phyloP scores from a whole-genome alignment of 92 coral and sea anemone species.

The Zoanthus solanderi region DNA sequence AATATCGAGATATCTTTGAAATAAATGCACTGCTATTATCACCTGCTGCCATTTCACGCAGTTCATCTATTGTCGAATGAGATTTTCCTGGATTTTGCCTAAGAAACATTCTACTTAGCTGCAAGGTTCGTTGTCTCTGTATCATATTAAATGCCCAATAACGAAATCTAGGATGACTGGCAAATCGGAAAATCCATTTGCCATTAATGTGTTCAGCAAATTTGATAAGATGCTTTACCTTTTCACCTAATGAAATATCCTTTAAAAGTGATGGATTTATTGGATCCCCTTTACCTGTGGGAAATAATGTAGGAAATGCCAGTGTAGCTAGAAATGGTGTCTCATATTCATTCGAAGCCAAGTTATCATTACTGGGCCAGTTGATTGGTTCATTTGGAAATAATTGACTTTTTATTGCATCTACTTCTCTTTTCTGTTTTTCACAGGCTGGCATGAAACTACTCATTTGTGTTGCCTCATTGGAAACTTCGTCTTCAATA shows the following conservation, averaged over 20 bases:
- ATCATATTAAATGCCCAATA: constrained; percentile 73
- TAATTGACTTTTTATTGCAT: constrained; percentile 56
- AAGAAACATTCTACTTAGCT: constrained; percentile 69
- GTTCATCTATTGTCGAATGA: constrained; percentile 69
- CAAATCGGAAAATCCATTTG: constrained; percentile 66
- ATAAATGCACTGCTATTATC: constrained; percentile 59
- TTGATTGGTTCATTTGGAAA: constrained; percentile 48
- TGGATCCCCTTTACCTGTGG: constrained; percentile 54
- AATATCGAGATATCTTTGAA: constrained; percentile 68
- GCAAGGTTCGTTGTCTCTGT: constrained; percentile 68
- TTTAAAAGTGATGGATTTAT: constrained; percentile 41
- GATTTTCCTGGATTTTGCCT: constrained; percentile 66
- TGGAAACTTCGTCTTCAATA: constrained; percentile 44
- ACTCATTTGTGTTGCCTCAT: constrained; percentile 57
- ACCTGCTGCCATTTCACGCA: constrained; percentile 70
- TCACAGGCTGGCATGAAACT: constrained; percentile 55
- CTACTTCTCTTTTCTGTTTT: constrained; percentile 53
- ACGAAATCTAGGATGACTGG: constrained; percentile 68
- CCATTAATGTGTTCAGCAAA: constrained; percentile 57
- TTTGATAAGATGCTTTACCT: constrained; percentile 62
- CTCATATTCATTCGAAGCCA: constrained; percentile 29
- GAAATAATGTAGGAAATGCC: constrained; percentile 52
- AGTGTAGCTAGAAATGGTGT: constrained; percentile 39
- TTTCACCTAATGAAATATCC: constrained; percentile 52
- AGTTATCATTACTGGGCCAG: constrained; percentile 51